These are phyloP conservation scores for Cherax destructor DNA, from an alignment of 1,140 invertebrate species.

Conservation along the genomic window DNA sequence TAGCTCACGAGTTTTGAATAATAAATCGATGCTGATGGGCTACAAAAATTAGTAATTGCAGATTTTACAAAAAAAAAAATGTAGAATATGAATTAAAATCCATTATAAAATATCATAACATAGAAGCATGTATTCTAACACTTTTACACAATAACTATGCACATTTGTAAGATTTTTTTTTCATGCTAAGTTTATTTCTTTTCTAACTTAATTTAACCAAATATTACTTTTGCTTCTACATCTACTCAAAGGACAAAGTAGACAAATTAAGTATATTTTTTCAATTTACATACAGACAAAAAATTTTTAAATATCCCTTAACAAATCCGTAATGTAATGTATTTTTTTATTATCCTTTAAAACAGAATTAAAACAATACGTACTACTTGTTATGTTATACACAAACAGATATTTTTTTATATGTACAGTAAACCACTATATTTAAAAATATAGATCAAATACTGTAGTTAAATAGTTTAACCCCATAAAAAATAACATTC, in stretches of 20 bases:
- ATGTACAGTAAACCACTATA: neutral
- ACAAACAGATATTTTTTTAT: neutral
- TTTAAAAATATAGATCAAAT: neutral
- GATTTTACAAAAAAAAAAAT: neutral
- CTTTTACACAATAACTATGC: neutral
- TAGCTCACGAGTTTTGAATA: neutral
- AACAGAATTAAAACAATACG: neutral
- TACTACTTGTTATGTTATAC: neutral
- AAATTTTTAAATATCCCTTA: no score
- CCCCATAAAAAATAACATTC: no score
- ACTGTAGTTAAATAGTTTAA: no score
- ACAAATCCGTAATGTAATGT: neutral
- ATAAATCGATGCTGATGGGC: neutral
- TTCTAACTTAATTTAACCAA: neutral
- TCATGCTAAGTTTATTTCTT: neutral
- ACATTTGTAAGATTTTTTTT: neutral
- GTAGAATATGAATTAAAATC: neutral
- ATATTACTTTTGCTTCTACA: no score
- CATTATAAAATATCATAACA: neutral
- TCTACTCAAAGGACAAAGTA: no score
- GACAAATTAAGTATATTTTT: no score
- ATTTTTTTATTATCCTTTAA: neutral
- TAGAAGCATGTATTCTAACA: constrained; percentile 2
- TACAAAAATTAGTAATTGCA: neutral
- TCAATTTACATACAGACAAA: no score